Conservation (phyloP, 2,113 vertebrate genomes). For the Planiliza haematocheilus region DNA sequence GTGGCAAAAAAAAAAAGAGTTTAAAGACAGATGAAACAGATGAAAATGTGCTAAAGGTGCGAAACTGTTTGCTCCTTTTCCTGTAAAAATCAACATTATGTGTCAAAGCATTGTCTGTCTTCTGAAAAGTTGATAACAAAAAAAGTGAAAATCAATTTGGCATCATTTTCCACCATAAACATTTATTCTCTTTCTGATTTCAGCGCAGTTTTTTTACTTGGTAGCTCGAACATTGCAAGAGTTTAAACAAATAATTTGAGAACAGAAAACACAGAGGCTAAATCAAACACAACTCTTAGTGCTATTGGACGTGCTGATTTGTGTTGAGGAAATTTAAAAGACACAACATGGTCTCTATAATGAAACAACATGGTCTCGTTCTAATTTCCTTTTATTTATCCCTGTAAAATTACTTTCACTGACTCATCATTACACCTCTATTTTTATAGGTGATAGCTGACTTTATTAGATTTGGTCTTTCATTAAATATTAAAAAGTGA, state of each 20-base stretch:
- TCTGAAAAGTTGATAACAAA: not conserved
- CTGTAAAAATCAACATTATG: not conserved
- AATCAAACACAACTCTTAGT: conserved; percentile 23
- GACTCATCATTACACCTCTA: not conserved
- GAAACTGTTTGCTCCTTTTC: not conserved
- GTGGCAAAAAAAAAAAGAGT: not conserved
- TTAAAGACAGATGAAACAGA: conserved; percentile 20
- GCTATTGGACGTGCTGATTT: conserved; percentile 7
- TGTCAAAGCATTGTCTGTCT: not conserved
- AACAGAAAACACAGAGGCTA: not conserved
- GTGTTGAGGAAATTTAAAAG: conserved; percentile 16
- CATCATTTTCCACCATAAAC: not conserved
- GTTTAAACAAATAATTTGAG: not conserved
- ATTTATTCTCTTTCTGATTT: not conserved
- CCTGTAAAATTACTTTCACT: not conserved
- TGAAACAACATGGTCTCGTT: conserved; percentile 15
- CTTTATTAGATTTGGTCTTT: conserved; percentile 3
- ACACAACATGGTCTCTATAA: conserved; percentile 9
- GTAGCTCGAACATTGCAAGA: not conserved
- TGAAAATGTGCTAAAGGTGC: conserved; percentile 13
- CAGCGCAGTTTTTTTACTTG: not conserved
- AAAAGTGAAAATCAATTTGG: not conserved
- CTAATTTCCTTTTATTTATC: conserved; percentile 24
- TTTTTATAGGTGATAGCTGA: not conserved
- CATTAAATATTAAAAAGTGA: not conserved